phyloP scores from a whole-genome alignment of 2,113 vertebrate species.

The Chrysochloris asiatica region DNA sequence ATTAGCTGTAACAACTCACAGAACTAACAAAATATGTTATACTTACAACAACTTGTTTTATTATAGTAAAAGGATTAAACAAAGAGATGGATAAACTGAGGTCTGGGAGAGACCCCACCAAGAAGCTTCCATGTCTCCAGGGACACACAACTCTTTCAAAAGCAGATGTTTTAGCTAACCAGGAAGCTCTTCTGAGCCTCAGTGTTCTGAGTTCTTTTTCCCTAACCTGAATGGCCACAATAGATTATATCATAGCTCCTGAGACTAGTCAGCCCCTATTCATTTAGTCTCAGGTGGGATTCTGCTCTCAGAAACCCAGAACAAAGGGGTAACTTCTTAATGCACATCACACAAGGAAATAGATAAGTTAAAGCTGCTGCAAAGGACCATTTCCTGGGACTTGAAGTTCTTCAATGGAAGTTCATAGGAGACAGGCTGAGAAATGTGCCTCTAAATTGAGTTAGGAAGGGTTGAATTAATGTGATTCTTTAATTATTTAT shows the following conservation, averaged over 20 bases:
- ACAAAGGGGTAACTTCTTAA: neutral
- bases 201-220: neutral
- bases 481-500: slow-evolving; percentile 39
- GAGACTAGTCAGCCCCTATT: neutral
- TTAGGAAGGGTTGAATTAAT: neutral
- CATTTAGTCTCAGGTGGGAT: neutral
- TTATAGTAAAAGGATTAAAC: neutral
- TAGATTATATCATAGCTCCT: neutral
- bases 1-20: neutral
- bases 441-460: neutral
- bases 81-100: neutral
- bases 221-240: neutral
- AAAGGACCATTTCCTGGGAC: neutral
- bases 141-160: neutral
- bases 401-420: neutral
- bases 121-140: neutral
- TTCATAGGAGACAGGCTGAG: neutral
- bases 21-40: neutral
- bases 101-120: neutral
- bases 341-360: neutral
- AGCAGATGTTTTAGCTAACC: neutral
- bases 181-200: neutral
- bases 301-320: neutral
- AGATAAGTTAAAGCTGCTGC: neutral
- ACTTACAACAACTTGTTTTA: neutral